A percentile compares a stretch with the other conserved stretches of the same genome.
Conservation (phyloP, 2,888 invertebrate species). For the Hemistola chrysoprasaria region DNA sequence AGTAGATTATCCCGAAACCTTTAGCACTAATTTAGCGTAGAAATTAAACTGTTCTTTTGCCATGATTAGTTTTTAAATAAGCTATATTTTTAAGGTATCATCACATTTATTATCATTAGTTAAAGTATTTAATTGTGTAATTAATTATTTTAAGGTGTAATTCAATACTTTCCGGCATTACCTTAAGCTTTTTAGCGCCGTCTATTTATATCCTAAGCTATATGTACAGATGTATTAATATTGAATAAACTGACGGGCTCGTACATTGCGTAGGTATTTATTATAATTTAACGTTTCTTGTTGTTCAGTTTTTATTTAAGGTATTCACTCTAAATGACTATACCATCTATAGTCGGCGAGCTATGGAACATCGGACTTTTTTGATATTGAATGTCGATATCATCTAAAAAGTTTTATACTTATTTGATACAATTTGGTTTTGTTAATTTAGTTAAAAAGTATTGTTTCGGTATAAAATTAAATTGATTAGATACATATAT, state of each 20-base stretch:
- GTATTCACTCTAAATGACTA: no score
- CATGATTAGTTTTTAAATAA: conserved; percentile 26
- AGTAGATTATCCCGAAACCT: no score
- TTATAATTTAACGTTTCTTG: conserved; percentile 43
- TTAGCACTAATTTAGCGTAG: no score
- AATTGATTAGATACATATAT: no score
- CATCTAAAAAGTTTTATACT: no score
- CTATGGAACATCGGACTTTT: no score
- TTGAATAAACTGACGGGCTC: conserved; percentile 50
- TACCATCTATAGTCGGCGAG: no score
- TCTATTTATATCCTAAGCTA: conserved; percentile 48
- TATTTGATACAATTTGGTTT: no score
- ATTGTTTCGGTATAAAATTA: no score
- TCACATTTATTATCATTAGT: conserved; percentile 28
- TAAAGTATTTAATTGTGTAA: conserved; percentile 10
- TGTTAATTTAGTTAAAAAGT: no score
- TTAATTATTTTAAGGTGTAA: conserved; percentile 16
- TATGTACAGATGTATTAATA: conserved; percentile 77
- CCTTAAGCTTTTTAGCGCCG: conserved; percentile 29
- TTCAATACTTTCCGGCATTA: conserved; percentile 4
- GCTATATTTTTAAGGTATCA: conserved; percentile 21
- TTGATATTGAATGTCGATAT: no score
- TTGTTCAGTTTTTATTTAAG: conserved; percentile 34
- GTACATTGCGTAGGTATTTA: conserved; percentile 45
- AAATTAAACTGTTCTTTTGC: conserved; percentile 27